A percentile compares a stretch with the other conserved stretches of the same genome.
Evolutionary conservation across 2,797 vertebrate genomes (phyloP).

Genomic region (Liasis olivaceus): DNA sequence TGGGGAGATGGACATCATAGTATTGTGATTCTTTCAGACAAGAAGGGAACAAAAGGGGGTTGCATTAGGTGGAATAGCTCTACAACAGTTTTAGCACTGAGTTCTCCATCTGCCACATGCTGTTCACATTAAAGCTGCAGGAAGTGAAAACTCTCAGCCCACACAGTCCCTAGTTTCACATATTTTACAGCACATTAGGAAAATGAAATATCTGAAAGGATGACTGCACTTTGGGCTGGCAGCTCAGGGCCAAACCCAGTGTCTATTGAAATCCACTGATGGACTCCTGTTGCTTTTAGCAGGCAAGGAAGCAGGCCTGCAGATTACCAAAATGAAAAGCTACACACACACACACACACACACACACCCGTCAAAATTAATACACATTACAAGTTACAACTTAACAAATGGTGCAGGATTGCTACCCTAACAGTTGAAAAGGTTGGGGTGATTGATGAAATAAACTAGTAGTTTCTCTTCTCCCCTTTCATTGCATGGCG

Average conservation of each 20-base stretch:
- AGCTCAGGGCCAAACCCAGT: constrained; percentile 39
- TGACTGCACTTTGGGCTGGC: constrained; percentile 43
- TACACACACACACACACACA: neutral
- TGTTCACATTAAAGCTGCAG: constrained; percentile 10
- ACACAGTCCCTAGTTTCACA: constrained; percentile 26
- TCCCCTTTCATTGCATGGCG: neutral
- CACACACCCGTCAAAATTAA: neutral
- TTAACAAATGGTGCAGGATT: neutral
- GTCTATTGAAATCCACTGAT: neutral
- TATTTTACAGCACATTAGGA: constrained; percentile 34
- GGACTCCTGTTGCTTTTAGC: constrained; percentile 19
- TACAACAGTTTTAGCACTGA: constrained; percentile 20
- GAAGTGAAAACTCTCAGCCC: constrained; percentile 28
- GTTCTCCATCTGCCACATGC: neutral
- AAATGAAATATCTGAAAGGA: constrained; percentile 50
- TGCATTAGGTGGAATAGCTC: constrained; percentile 26
- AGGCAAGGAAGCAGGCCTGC: constrained; percentile 14
- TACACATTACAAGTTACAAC: neutral
- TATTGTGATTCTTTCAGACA: neutral
- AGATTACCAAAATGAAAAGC: neutral
- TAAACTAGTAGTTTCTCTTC: neutral
- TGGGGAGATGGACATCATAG: neutral
- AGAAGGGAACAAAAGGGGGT: rapidly evolving
- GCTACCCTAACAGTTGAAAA: neutral
- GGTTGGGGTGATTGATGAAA: neutral